These are phyloP conservation scores for Oreochromis tanganicae DNA, from an alignment of 2,113 vertebrate species.

Conservation along the genomic window DNA sequence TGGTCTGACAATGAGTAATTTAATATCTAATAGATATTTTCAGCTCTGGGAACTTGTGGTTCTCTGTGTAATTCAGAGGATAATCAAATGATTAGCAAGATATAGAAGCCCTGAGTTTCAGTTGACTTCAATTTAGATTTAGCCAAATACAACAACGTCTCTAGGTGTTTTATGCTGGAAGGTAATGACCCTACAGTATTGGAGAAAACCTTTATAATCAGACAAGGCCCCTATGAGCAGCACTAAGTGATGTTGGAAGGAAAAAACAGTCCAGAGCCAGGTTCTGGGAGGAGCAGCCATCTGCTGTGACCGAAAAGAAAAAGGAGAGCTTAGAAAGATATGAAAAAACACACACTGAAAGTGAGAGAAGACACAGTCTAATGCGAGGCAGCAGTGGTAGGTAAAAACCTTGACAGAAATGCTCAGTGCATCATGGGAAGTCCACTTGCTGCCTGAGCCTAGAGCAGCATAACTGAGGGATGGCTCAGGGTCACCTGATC, in stretches of 20 bases:
- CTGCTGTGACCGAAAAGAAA: neutral
- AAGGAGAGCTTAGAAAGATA: neutral
- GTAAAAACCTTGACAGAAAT: too few relatives aligned
- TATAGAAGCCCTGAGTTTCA: neutral
- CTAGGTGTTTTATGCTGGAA: neutral
- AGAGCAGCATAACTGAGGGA: neutral
- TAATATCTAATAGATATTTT: neutral
- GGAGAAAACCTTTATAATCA: neutral
- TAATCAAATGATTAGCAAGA: neutral
- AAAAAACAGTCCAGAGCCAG: neutral
- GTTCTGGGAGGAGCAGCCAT: neutral
- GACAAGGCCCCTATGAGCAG: neutral
- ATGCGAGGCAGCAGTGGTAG: neutral
- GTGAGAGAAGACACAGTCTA: neutral
- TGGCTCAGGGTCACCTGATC: neutral
- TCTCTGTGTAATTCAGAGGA: neutral
- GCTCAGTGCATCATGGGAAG: neutral
- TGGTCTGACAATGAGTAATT: rapidly evolving
- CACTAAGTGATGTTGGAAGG: neutral
- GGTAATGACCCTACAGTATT: neutral
- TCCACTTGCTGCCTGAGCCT: neutral
- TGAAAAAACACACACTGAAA: neutral
- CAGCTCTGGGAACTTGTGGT: neutral
- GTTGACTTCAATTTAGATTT: neutral
- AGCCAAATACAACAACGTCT: neutral